phyloP scores from a whole-genome alignment of 2,797 vertebrate genomes.

The Cynopterus sphinx region DNA sequence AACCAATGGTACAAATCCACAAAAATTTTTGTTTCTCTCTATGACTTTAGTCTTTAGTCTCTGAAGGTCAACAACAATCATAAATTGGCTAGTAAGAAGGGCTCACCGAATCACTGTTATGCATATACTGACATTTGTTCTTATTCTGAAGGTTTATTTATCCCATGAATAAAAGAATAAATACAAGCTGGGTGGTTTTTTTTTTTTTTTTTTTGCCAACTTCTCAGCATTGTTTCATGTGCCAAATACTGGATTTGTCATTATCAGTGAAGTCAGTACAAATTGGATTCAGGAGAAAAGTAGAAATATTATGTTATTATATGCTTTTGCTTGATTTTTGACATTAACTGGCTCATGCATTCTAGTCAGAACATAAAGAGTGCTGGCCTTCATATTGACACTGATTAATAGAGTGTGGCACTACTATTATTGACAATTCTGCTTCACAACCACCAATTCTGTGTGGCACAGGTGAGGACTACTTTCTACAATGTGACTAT shows the following conservation, averaged over 20 bases:
- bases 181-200: background rate
- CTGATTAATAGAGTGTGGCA: background rate
- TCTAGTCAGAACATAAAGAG: background rate
- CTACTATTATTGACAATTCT: background rate
- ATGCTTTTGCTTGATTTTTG: background rate
- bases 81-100: background rate
- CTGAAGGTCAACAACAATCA: background rate
- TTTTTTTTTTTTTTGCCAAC: background rate
- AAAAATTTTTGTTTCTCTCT: background rate
- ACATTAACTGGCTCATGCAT: background rate
- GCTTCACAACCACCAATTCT: background rate
- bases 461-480: background rate
- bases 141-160: conserved; percentile 23
- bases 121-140: background rate
- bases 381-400: background rate
- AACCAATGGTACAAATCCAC: background rate
- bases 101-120: background rate
- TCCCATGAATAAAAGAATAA: conserved; percentile 31
- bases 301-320: background rate
- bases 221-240: background rate
- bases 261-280: conserved; percentile 16
- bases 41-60: background rate
- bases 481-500: background rate
- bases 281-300: background rate
- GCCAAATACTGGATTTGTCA: background rate